phyloP scores from a whole-genome alignment of 2,113 vertebrate species.

The Neodon shergylaensis region DNA sequence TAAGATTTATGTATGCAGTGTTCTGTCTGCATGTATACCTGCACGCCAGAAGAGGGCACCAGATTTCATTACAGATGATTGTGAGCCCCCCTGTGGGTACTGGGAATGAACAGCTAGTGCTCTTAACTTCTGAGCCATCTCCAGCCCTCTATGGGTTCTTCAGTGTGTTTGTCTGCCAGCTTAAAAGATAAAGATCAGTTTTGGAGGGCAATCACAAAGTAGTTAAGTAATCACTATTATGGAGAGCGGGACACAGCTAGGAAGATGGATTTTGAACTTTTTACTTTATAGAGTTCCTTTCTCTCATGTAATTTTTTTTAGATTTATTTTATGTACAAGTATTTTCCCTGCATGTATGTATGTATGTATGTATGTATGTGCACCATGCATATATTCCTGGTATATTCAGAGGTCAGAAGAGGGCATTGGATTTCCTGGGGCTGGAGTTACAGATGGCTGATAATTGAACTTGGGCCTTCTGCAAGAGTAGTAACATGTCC shows the following conservation, averaged over 20 bases:
- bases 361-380: not conserved
- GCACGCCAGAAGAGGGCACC: too few species aligned
- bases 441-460: not conserved
- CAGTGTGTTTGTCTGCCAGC: constrained; percentile 33
- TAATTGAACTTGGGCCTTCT: not conserved
- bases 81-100: too few species aligned
- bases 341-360: not conserved
- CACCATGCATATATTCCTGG: not conserved
- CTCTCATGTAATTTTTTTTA: not conserved
- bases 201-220: constrained; percentile 7
- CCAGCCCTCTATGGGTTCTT: constrained; percentile 3
- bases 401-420: not conserved
- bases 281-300: constrained; percentile 29
- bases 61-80: too few species aligned
- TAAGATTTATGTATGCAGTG: too few species aligned
- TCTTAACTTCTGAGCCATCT: too few species aligned
- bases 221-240: constrained; percentile 49
- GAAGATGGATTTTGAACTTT: constrained; percentile 27
- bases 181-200: constrained; percentile 50
- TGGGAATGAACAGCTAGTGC: too few species aligned
- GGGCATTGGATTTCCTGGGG: not conserved
- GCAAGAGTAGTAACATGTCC: not conserved
- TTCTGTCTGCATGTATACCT: too few species aligned
- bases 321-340: not conserved
- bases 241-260: not conserved